Evolutionary conservation across 2,888 invertebrate species (phyloP).

Genomic region (Calameuta idolon): DNA sequence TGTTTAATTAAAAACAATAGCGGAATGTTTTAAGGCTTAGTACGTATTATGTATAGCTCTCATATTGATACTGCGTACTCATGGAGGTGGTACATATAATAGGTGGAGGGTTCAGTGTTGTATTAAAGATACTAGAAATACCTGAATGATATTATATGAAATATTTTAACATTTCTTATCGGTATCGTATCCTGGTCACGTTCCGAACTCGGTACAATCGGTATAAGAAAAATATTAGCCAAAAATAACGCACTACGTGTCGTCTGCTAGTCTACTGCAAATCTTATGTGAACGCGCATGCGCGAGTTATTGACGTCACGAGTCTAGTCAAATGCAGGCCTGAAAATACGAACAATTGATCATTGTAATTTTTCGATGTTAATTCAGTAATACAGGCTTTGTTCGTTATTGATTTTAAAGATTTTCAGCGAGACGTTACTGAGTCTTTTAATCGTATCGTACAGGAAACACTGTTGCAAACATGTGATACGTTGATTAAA

Average conservation of each 20-base stretch:
- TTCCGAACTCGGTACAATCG: neutral
- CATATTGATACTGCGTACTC: neutral
- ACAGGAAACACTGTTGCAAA: too few relatives aligned
- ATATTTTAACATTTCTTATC: neutral
- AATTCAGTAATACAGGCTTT: neutral
- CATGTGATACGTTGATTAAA: too few relatives aligned
- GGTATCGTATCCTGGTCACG: neutral
- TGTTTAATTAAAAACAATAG: too few relatives aligned
- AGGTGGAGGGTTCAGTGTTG: neutral
- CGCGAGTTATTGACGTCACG: constrained; percentile 49
- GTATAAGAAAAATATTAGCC: constrained; percentile 22
- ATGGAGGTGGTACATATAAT: neutral
- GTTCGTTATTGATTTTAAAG: neutral
- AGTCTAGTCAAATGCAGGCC: constrained; percentile 1
- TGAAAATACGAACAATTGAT: neutral
- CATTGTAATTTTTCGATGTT: neutral
- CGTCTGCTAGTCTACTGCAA: constrained; percentile 39
- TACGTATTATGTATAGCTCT: neutral
- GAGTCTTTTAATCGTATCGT: too few relatives aligned
- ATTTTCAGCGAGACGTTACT: too few relatives aligned
- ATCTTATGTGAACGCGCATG: constrained; percentile 39
- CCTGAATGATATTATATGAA: neutral
- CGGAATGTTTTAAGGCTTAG: neutral
- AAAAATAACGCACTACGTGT: constrained; percentile 46
- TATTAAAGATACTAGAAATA: neutral